Percentiles rank a stretch among this genome's conserved stretches.
Evolutionary conservation across 2,888 invertebrate genomes (phyloP).

Genomic region (Smittia aterrima): DNA sequence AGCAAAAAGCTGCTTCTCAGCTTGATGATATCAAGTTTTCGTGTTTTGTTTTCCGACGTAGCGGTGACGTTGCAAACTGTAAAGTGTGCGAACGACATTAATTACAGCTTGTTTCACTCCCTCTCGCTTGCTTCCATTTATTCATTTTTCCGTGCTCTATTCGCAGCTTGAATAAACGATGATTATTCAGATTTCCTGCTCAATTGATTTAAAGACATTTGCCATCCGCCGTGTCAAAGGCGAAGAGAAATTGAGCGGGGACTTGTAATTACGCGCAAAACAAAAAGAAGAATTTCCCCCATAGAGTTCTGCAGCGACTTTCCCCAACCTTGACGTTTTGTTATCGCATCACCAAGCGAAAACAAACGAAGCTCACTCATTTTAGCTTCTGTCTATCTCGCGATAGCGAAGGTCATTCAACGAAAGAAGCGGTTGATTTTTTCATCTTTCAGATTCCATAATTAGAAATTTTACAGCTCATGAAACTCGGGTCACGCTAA

Average conservation of each 20-base stretch:
- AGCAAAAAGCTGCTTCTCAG: no score
- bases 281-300: neutral
- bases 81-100: neutral
- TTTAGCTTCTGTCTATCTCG: neutral
- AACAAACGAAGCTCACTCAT: neutral
- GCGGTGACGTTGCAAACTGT: neutral
- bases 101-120: neutral
- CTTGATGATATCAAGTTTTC: neutral
- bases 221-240: neutral
- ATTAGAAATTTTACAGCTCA: slow-evolving; percentile 11
- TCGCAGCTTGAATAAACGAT: neutral
- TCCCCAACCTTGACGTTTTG: neutral
- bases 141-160: neutral
- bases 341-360: neutral
- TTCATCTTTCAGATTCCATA: neutral
- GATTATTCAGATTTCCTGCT: slow-evolving; percentile 24
- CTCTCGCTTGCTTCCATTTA: neutral
- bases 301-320: neutral
- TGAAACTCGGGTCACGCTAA: slow-evolving; percentile 12
- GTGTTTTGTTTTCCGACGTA: neutral
- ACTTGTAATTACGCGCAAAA: neutral
- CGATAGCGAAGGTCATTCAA: neutral
- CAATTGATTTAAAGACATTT: slow-evolving; percentile 28
- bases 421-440: neutral
- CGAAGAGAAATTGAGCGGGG: neutral